Conservation (phyloP, 1,140 invertebrate species). For the Eciton burchellii region DNA sequence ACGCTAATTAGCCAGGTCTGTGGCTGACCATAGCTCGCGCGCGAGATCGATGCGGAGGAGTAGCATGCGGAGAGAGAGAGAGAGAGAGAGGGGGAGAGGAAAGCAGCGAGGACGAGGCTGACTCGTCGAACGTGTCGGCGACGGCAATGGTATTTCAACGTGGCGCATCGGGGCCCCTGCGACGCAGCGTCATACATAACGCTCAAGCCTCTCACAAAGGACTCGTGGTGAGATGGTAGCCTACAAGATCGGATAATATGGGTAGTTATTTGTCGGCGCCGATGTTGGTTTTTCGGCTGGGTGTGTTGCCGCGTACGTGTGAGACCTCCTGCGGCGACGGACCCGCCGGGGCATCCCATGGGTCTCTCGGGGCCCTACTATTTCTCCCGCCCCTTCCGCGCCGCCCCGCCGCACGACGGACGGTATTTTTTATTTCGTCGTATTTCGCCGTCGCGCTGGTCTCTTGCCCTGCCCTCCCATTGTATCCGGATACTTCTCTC, state of each 20-base stretch:
- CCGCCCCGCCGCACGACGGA: conserved; percentile 27
- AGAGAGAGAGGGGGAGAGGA: background rate
- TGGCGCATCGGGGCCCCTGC: conserved; percentile 59
- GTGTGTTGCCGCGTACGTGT: conserved; percentile 79
- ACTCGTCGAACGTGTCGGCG: conserved; percentile 54
- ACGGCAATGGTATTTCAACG: conserved; percentile 66
- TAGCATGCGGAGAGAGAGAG: background rate
- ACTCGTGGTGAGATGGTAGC: conserved; percentile 84
- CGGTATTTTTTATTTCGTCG: conserved; percentile 58
- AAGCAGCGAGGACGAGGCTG: conserved; percentile 14
- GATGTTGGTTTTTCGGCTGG: conserved; percentile 84
- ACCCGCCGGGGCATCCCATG: conserved; percentile 76
- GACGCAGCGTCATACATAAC: conserved; percentile 78
- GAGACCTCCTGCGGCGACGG: conserved; percentile 82
- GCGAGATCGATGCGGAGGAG: background rate
- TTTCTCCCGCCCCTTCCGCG: conserved; percentile 21
- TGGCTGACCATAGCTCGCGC: background rate
- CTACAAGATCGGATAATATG: conserved; percentile 84
- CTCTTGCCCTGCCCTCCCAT: conserved; percentile 44
- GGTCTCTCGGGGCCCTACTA: conserved; percentile 53
- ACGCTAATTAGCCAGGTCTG: conserved; percentile 19
- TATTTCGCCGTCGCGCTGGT: conserved; percentile 36
- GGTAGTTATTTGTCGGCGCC: conserved; percentile 86
- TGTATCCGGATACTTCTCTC: conserved; percentile 63
- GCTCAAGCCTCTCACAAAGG: conserved; percentile 79